These are phyloP conservation scores for Chaetophractus vellerosus DNA, from an alignment of 2,797 vertebrate species.

Conservation along the genomic window DNA sequence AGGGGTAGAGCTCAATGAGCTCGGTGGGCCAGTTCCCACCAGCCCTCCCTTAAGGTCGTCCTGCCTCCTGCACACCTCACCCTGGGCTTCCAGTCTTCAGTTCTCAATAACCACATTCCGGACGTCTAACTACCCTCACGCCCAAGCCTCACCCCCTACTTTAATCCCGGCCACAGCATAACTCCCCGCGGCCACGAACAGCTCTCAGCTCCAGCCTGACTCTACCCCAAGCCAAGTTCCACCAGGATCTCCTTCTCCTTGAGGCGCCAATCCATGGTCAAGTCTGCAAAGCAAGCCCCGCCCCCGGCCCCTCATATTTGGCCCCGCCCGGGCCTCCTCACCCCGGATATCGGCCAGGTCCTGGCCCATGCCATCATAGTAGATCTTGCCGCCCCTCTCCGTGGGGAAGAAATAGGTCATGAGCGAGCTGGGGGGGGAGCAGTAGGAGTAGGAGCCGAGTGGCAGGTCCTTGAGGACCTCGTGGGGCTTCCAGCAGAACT, in stretches of 20 bases:
- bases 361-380: constrained; percentile 98
- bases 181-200: background rate
- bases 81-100: background rate
- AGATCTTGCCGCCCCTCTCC: constrained; percentile 96
- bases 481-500: constrained; percentile 99
- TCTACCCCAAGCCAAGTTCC: background rate
- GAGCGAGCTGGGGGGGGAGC: constrained; percentile 97
- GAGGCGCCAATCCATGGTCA: background rate
- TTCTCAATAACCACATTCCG: background rate
- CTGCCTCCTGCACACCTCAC: background rate
- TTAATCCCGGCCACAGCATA: background rate
- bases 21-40: background rate
- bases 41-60: background rate
- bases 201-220: background rate
- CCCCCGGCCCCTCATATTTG: too few species aligned
- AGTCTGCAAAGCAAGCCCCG: background rate
- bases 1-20: background rate
- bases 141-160: background rate
- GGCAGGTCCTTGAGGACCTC: constrained; percentile 96
- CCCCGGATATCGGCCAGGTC: constrained; percentile 97
- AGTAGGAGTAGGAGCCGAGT: constrained; percentile 96
- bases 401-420: constrained; percentile 99
- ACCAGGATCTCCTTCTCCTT: background rate
- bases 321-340: constrained; percentile 81
- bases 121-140: background rate